Evolutionary conservation across 2,888 invertebrate species (phyloP).

Genomic region (Mystacides longicornis): DNA sequence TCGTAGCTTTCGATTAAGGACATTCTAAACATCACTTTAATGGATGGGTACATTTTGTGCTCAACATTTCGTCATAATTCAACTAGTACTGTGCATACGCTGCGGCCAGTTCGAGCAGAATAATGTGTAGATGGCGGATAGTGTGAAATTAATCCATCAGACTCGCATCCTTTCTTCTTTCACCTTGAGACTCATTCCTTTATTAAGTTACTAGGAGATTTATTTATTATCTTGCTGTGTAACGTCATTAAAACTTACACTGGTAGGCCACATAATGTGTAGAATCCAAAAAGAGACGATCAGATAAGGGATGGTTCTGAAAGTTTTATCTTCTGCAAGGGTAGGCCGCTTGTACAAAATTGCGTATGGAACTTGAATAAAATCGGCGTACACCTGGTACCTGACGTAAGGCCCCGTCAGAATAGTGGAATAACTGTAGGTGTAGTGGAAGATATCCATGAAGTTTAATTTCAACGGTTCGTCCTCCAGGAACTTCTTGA

Average conservation of each 20-base stretch:
- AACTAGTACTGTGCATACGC: too few species aligned
- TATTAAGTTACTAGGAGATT: too few species aligned
- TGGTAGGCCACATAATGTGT: neutral
- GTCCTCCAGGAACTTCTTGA: neutral
- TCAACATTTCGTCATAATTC: too few species aligned
- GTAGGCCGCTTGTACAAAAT: neutral
- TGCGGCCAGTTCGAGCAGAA: too few species aligned
- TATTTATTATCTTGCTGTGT: too few species aligned
- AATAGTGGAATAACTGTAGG: neutral
- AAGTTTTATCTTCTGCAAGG: neutral
- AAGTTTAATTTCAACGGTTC: neutral
- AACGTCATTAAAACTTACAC: neutral
- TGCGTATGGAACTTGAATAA: constrained; percentile 49
- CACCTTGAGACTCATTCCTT: too few species aligned
- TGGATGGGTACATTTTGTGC: too few species aligned
- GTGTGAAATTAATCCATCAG: too few species aligned
- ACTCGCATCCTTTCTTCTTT: too few species aligned
- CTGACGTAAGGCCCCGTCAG: constrained; percentile 73
- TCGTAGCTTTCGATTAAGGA: too few species aligned
- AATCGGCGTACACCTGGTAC: constrained; percentile 67
- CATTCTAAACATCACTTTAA: too few species aligned
- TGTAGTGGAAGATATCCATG: constrained; percentile 3
- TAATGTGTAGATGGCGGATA: too few species aligned
- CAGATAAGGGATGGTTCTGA: neutral
- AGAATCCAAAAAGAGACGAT: neutral